Conservation (phyloP, 1,140 invertebrate genomes). For the Helicoverpa armigera region DNA sequence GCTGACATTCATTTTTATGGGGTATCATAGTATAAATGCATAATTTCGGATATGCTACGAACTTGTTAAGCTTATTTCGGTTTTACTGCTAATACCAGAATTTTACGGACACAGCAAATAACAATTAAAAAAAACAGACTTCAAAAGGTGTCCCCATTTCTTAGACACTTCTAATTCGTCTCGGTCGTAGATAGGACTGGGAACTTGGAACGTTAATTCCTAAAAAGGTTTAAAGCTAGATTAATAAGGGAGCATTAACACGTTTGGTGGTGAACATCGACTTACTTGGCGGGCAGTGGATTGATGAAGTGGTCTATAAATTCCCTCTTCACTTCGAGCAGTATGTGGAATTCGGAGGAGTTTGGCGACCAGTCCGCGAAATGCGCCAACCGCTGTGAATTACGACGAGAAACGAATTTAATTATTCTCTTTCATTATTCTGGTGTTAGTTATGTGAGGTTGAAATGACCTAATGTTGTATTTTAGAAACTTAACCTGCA, state of each 20-base stretch:
- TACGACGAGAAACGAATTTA: constrained; percentile 67
- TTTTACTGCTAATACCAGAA: neutral
- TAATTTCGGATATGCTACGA: constrained; percentile 5
- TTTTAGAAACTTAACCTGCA: constrained; percentile 31
- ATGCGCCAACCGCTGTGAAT: constrained; percentile 89
- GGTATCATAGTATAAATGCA: constrained; percentile 31
- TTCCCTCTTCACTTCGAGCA: constrained; percentile 89
- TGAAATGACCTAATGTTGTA: constrained; percentile 50
- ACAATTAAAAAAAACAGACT: too few species aligned
- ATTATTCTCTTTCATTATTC: constrained; percentile 68
- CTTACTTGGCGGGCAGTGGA: constrained; percentile 84
- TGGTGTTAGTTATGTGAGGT: constrained; percentile 53
- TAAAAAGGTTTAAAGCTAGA: neutral
- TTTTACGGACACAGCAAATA: too few species aligned
- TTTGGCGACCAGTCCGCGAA: constrained; percentile 91
- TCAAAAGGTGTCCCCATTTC: neutral
- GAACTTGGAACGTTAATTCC: too few species aligned
- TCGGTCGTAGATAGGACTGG: neutral
- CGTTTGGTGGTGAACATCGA: constrained; percentile 51
- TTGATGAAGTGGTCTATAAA: constrained; percentile 89
- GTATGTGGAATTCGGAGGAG: constrained; percentile 89
- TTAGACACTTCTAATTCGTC: neutral
- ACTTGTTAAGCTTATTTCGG: neutral
- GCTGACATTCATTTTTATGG: constrained; percentile 46
- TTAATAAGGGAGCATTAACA: neutral